These are phyloP conservation scores for Batillaria attramentaria DNA, from an alignment of 1,140 invertebrate species.

Conservation along the genomic window DNA sequence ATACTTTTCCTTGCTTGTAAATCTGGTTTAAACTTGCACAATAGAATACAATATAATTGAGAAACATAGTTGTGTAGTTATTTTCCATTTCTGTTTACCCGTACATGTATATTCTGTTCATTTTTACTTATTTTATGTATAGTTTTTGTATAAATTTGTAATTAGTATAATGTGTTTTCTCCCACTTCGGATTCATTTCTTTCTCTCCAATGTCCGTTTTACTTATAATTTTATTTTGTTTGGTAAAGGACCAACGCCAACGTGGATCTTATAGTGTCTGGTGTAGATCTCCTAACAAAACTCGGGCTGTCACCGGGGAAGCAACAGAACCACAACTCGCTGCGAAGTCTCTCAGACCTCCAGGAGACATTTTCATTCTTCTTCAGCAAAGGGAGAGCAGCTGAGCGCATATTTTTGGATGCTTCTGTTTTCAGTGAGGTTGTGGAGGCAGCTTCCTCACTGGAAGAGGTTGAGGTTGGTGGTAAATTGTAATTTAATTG, in stretches of 20 bases:
- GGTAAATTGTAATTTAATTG: background rate
- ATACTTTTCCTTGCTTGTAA: too few relatives aligned
- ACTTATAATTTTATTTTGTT: background rate
- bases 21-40: too few relatives aligned
- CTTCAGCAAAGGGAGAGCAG: constrained; percentile 72
- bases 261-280: constrained; percentile 73
- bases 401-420: constrained; percentile 68
- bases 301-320: constrained; percentile 57
- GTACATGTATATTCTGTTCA: too few relatives aligned
- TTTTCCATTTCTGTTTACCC: too few relatives aligned
- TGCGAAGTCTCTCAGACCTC: constrained; percentile 65
- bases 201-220: too few relatives aligned
- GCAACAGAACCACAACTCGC: constrained; percentile 61
- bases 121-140: background rate
- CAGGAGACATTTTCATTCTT: constrained; percentile 72
- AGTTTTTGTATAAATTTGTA: too few relatives aligned
- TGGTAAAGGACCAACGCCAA: constrained; percentile 72
- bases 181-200: too few relatives aligned
- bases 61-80: too few relatives aligned
- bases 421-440: constrained; percentile 60
- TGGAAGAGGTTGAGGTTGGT: constrained; percentile 59
- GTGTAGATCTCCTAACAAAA: constrained; percentile 64
- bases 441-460: constrained; percentile 62
- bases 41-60: too few relatives aligned
- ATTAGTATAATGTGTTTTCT: too few relatives aligned